Evolutionary conservation across 2,797 vertebrate genomes (phyloP).

Genomic region (Spinibarbus caldwelli): DNA sequence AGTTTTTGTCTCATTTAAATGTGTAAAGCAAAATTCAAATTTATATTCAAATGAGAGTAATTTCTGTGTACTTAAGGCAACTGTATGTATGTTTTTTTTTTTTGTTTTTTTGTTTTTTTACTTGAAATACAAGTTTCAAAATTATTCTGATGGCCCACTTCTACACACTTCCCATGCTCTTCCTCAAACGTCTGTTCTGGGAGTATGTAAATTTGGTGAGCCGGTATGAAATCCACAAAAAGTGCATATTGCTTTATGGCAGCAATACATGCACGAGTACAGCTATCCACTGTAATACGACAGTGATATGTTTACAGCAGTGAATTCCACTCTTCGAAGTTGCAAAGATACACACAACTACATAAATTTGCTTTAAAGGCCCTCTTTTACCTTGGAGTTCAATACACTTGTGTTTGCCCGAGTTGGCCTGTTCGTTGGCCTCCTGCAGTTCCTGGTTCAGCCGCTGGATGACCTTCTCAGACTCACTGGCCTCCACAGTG

Average conservation of each 20-base stretch:
- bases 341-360: neutral
- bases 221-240: too few species aligned
- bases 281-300: neutral
- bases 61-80: neutral
- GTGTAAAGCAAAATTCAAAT: neutral
- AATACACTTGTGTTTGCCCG: slow-evolving; percentile 89
- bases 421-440: slow-evolving; percentile 88
- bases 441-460: slow-evolving; percentile 89
- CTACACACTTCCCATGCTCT: neutral
- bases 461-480: slow-evolving; percentile 90
- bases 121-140: too few species aligned
- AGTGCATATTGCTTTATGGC: neutral
- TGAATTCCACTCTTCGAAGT: neutral
- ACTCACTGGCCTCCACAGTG: slow-evolving; percentile 85
- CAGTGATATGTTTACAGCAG: neutral
- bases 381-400: slow-evolving; percentile 91
- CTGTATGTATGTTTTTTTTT: too few species aligned
- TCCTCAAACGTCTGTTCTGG: neutral
- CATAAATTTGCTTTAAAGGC: neutral
- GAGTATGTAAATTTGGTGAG: neutral
- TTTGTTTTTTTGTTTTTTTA: too few species aligned
- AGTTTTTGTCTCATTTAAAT: neutral
- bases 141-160: neutral
- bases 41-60: neutral
- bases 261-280: neutral